Percentiles rank a stretch among this genome's conserved stretches.
These are phyloP conservation scores for Scomber colias DNA, from an alignment of 2,113 vertebrate genomes.

Conservation along the genomic window DNA sequence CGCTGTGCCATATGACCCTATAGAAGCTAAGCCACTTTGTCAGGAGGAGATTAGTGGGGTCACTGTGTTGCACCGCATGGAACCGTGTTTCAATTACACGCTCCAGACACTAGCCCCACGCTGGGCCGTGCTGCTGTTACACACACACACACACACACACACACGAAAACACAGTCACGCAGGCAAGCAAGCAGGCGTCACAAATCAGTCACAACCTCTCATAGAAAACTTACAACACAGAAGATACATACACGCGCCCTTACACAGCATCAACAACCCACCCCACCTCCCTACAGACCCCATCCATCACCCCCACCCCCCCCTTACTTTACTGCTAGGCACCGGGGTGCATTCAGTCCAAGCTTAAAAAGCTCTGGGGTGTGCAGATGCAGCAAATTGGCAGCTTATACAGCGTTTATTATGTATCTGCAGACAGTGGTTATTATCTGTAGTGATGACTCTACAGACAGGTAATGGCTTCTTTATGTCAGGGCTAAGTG, in stretches of 20 bases:
- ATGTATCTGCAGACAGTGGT: slow-evolving; percentile 26
- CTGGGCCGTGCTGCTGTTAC: slow-evolving; percentile 62
- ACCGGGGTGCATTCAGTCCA: slow-evolving; percentile 46
- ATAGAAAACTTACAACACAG: background rate
- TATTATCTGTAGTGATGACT: slow-evolving; percentile 22
- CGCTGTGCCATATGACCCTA: slow-evolving; percentile 83
- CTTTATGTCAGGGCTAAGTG: background rate
- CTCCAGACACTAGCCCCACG: slow-evolving; percentile 70
- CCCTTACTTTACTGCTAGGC: slow-evolving; percentile 16
- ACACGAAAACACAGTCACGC: slow-evolving; percentile 8
- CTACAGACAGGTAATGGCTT: slow-evolving; percentile 11
- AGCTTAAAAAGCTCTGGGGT: slow-evolving; percentile 45
- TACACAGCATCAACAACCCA: background rate
- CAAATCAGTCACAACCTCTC: background rate
- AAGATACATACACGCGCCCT: background rate
- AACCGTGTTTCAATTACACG: slow-evolving; percentile 81
- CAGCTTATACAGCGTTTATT: slow-evolving; percentile 43
- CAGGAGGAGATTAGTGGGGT: slow-evolving; percentile 86
- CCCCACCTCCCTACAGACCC: slow-evolving; percentile 44
- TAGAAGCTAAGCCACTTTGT: slow-evolving; percentile 86
- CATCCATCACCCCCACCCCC: slow-evolving; percentile 16
- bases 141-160: slow-evolving; percentile 4
- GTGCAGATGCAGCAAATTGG: slow-evolving; percentile 47
- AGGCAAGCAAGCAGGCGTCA: slow-evolving; percentile 28
- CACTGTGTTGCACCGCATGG: slow-evolving; percentile 78